Evolutionary conservation across 2,888 invertebrate species (phyloP).

Genomic region (Hemistola chrysoprasaria): DNA sequence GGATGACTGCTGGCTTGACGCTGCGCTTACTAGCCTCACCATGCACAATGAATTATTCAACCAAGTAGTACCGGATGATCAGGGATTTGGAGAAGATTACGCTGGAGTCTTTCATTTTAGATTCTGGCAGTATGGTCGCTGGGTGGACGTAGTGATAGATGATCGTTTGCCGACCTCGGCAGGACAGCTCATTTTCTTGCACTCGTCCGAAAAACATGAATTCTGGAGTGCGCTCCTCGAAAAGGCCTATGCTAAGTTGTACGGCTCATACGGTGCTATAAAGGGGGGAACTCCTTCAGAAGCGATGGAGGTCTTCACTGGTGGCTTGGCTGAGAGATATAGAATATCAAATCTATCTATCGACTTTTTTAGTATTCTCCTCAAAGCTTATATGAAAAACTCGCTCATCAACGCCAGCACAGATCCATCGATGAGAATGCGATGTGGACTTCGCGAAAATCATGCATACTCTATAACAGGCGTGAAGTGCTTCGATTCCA

Average conservation of each 20-base stretch:
- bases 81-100: constrained; percentile 92
- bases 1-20: no score
- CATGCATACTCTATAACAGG: no score
- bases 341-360: no score
- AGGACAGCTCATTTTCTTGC: constrained; percentile 90
- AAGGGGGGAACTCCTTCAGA: no score
- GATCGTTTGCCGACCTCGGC: constrained; percentile 90
- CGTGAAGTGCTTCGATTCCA: no score
- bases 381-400: constrained; percentile 12
- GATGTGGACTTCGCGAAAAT: no score
- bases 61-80: constrained; percentile 94
- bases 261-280: no score
- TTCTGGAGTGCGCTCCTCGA: constrained; percentile 95
- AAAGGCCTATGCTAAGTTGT: constrained; percentile 92
- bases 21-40: no score
- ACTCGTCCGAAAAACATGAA: constrained; percentile 89
- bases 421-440: no score
- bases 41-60: constrained; percentile 82
- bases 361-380: no score
- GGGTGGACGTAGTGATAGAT: constrained; percentile 93
- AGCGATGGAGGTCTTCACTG: neutral
- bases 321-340: constrained; percentile 24
- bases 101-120: constrained; percentile 90
- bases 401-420: no score
- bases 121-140: constrained; percentile 93